These are phyloP conservation scores for Megalonaias nervosa DNA, from an alignment of 1,140 invertebrate species.

Conservation along the genomic window DNA sequence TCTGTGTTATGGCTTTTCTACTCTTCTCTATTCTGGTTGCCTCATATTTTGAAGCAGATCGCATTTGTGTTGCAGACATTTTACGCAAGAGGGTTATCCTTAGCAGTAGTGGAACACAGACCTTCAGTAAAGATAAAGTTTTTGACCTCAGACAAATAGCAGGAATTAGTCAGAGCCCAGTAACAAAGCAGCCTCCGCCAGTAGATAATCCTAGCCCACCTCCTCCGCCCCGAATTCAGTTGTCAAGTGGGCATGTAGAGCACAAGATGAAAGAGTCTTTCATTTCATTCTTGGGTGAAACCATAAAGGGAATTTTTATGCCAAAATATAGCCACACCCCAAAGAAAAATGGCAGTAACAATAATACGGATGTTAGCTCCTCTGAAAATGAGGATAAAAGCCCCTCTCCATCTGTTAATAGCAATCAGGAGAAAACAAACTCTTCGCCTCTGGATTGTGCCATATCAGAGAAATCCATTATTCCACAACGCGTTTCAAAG, in stretches of 20 bases:
- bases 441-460: slow-evolving; percentile 12
- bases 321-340: slow-evolving; percentile 23
- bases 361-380: slow-evolving; percentile 6
- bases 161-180: slow-evolving; percentile 32
- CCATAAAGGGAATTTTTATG: slow-evolving; percentile 42
- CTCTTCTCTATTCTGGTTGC: slow-evolving; percentile 80
- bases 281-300: slow-evolving; percentile 38
- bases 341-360: slow-evolving; percentile 32
- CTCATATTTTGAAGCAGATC: slow-evolving; percentile 83
- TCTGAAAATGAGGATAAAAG: background rate
- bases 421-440: slow-evolving; percentile 38
- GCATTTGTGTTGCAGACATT: slow-evolving; percentile 75
- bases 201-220: slow-evolving; percentile 20
- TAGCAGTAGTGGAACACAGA: slow-evolving; percentile 44
- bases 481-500: slow-evolving; percentile 13
- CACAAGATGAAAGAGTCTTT: slow-evolving; percentile 40
- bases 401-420: slow-evolving; percentile 4
- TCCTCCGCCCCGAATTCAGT: slow-evolving; percentile 33
- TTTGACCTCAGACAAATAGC: slow-evolving; percentile 68
- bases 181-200: slow-evolving; percentile 15
- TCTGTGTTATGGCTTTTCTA: slow-evolving; percentile 78
- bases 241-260: slow-evolving; percentile 57
- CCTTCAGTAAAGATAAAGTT: slow-evolving; percentile 66
- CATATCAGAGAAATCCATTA: slow-evolving; percentile 51
- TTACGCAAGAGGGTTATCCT: slow-evolving; percentile 57